These are phyloP conservation scores for Ascaphus truei DNA, from an alignment of 2,113 vertebrate genomes.

Conservation along the genomic window DNA sequence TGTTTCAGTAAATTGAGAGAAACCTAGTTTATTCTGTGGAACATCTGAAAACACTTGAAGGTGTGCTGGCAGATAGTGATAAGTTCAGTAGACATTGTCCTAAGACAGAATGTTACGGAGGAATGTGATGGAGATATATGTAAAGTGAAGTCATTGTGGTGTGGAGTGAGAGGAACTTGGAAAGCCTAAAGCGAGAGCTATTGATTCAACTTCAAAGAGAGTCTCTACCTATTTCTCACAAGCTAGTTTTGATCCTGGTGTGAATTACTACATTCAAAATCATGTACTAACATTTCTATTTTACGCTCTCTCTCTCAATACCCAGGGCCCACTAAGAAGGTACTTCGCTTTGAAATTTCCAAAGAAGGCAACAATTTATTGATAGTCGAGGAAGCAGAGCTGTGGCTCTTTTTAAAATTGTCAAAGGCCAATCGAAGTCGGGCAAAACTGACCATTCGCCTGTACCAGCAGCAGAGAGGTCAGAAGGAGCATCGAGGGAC, in stretches of 20 bases:
- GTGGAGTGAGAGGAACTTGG: too few species aligned
- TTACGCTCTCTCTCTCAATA: conserved; percentile 45
- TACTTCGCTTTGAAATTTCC: conserved; percentile 86
- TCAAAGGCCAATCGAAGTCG: conserved; percentile 87
- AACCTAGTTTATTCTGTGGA: background rate
- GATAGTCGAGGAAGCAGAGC: conserved; percentile 85
- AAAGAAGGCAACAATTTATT: conserved; percentile 84
- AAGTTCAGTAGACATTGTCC: too few species aligned
- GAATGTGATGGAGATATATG: background rate
- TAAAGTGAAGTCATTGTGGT: too few species aligned
- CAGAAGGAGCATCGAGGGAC: conserved; percentile 55
- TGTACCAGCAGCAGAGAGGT: conserved; percentile 73
- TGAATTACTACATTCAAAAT: background rate
- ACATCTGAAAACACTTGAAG: background rate
- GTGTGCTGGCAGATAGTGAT: too few species aligned
- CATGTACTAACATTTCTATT: conserved; percentile 49
- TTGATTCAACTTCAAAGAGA: too few species aligned
- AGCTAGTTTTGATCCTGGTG: too few species aligned
- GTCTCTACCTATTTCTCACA: too few species aligned
- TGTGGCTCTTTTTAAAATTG: conserved; percentile 92
- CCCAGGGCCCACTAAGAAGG: conserved; percentile 75
- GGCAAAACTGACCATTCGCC: conserved; percentile 80
- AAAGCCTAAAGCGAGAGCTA: too few species aligned
- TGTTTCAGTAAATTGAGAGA: too few species aligned
- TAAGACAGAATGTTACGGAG: too few species aligned